Base-by-base conservation (phyloP, 2,113 vertebrate genomes). In the Halichoeres trimaculatus region DNA sequence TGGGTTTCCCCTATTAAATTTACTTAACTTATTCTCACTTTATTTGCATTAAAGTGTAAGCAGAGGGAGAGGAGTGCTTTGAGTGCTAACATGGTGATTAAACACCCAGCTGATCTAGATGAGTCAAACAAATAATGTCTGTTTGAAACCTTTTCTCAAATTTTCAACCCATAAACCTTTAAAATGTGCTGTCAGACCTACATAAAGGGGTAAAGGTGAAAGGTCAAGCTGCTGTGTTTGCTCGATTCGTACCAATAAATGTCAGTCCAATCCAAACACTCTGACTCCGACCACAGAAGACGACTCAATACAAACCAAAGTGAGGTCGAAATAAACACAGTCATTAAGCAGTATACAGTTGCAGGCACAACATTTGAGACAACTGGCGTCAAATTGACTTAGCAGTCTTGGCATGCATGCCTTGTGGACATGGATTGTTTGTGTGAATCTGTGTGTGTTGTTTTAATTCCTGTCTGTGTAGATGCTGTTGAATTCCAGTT, bases 381-480 rank as follows among this genome's bases (percentile, higher is more conserved):
- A 71, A 71, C 74, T 74, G 67, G 70, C 63, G 53, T 83, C 80
- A 77, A 72, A 85, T 34, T 65, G 78, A 81, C 70, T 88, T 57
- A 51, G 69, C 62, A 23, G 65, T 54, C 70, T 85, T 45, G 47
- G 62, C 23, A 23, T 56, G 72, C 34, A 47, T 67, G 80, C 72
- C 78, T 73, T 16, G 20, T 80, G 75, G 77, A 61, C 61, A 78
- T 50, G 76, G 53, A 57, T 23, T 54, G 56, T 71, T 66, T 73
- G 58, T 41, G 51, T 65, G 64, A 40, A 53, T 80, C 53, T 76
- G 57, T 67, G 45, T 66, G 34, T 62, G 78, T 45, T 81, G 59
- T 78, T 83, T 87, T 74, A 77, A 80, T 83, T 76, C 82, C 36
- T 16, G 52, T 80, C 53, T 73, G 57, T 70, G 45, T 63, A 40